phyloP scores from a whole-genome alignment of 2,888 invertebrate genomes.

The Muschampia plurimacula region DNA sequence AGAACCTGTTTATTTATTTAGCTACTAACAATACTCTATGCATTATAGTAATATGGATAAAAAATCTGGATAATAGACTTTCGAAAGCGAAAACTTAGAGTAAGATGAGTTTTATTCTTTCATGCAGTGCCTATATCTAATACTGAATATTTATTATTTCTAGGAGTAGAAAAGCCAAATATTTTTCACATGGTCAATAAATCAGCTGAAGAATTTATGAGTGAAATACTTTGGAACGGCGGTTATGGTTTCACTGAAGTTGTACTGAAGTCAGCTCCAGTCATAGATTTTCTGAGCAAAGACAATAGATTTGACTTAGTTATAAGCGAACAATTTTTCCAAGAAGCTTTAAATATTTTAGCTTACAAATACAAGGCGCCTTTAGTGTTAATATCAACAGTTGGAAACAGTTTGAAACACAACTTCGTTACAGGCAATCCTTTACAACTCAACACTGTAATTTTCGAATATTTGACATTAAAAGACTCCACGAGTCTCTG shows the following conservation, averaged over 20 bases:
- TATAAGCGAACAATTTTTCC: conserved; percentile 78
- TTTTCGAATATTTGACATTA: conserved; percentile 67
- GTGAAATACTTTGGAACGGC: conserved; percentile 68
- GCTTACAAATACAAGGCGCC: conserved; percentile 78
- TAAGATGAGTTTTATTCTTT: not conserved
- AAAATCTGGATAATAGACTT: no score
- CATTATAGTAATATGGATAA: no score
- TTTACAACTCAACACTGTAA: conserved; percentile 68
- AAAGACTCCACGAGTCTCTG: conserved; percentile 81
- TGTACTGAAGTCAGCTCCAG: conserved; percentile 63
- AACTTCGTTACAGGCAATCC: conserved; percentile 72
- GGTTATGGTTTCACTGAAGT: conserved; percentile 68
- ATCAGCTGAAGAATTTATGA: conserved; percentile 68
- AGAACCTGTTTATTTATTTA: no score
- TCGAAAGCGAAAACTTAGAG: no score
- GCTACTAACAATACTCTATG: no score
- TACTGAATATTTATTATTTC: conserved; percentile 35
- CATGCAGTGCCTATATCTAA: not conserved
- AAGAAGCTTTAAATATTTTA: conserved; percentile 73
- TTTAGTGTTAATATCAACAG: conserved; percentile 69
- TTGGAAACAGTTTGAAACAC: conserved; percentile 75
- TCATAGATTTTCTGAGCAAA: conserved; percentile 61
- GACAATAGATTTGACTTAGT: conserved; percentile 76
- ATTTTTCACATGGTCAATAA: conserved; percentile 70
- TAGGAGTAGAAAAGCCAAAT: conserved; percentile 69